These are phyloP conservation scores for Physocephala rufipes DNA, from an alignment of 2,888 invertebrate species.

Conservation along the genomic window DNA sequence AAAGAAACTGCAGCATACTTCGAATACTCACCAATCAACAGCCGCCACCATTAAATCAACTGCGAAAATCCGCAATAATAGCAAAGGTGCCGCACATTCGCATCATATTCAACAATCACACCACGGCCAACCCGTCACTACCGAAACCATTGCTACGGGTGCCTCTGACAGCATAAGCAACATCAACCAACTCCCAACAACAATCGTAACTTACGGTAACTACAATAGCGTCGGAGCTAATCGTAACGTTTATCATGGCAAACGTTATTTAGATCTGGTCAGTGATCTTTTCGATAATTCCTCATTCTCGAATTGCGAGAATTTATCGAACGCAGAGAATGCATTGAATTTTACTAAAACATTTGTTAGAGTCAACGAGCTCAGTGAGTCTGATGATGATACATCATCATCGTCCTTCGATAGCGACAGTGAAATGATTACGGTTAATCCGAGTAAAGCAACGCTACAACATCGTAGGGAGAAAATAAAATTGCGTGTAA, in stretches of 20 bases:
- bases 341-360: not conserved
- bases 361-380: not conserved
- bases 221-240: constrained; percentile 25
- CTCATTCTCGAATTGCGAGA: constrained; percentile 54
- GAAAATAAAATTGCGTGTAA: constrained; percentile 42
- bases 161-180: constrained; percentile 34
- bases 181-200: constrained; percentile 38
- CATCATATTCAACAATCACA: constrained; percentile 16
- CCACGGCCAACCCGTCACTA: not conserved
- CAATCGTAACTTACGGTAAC: constrained; percentile 30
- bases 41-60: constrained; percentile 42
- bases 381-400: constrained; percentile 39
- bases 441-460: constrained; percentile 15
- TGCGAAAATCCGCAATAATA: constrained; percentile 40
- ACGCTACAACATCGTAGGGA: constrained; percentile 26
- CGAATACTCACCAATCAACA: constrained; percentile 15
- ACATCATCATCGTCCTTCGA: constrained; percentile 43
- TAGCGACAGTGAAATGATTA: no score
- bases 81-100: constrained; percentile 24
- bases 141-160: constrained; percentile 30
- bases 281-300: constrained; percentile 51
- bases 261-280: constrained; percentile 57
- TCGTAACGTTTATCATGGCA: constrained; percentile 56
- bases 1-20: not conserved
- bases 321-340: constrained; percentile 30